Base-by-base conservation (phyloP, 2,113 vertebrate genomes). In the Donacobius atricapilla region DNA sequence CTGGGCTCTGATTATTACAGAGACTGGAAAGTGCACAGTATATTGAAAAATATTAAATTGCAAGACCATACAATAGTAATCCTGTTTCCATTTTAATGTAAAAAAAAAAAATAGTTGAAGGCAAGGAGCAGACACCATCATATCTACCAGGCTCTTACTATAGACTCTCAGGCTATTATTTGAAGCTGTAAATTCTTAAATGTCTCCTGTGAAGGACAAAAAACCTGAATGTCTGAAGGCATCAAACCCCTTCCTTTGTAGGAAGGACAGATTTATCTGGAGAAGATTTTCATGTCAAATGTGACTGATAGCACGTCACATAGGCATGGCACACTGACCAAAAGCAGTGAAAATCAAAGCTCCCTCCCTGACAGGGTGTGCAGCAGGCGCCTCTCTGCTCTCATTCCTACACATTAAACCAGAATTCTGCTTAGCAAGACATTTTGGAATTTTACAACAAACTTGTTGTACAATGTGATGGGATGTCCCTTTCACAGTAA, bases 1-100 rank as follows among this genome's bases (percentile, higher is more conserved):
- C 88, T 93, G 65, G 71, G 61, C 25, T 96, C 77, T 83, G 79
- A 86, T 35, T 92, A 85, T 94, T 69, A 84, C 23, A 89, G 53
- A 87, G 25, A 45, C 63, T n/a, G 24, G 30, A 73, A 87, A 89
- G 48, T 63, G 23, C 23, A 66, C 25, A 53, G 44, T 45, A 68
- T 45, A 69, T 37, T 61, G 63, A 57, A 80, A 84, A 82, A 70
- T 82, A 58, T 22, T 69, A 75, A 45, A 79, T 83, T 60, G 53
- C 25, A 83, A 69, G 64, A 63, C 37, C 27, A 30, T 51, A 70
- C 20, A 91, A n/a, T 54, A 44, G 37, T 78, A 88, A 72, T 79
- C 25, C 15, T 35, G 9, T 60, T 93, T 89, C 58, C 33, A 65
- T 85, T 88, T 83, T 60, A 42, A 84, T 35, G 40, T 44, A 30